A percentile compares a stretch with the other conserved stretches of the same genome.
Evolutionary conservation across 2,113 vertebrate genomes (phyloP).

Genomic region (Dinomys branickii): DNA sequence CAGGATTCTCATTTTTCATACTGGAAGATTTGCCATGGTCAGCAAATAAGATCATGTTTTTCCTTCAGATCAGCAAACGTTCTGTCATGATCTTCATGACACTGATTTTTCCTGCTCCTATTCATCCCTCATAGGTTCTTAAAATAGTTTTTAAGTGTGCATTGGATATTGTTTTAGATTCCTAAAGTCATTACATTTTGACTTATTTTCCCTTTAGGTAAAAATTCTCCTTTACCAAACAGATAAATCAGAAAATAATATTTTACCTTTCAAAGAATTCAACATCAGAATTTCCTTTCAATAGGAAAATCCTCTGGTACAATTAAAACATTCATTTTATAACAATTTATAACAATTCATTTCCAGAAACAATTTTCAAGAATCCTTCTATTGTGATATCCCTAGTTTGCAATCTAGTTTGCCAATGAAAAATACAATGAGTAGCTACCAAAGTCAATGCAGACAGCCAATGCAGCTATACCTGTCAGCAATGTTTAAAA

Average conservation of each 20-base stretch:
- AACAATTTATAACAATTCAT: conserved; percentile 25
- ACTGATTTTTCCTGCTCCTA: background rate
- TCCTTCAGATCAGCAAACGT: background rate
- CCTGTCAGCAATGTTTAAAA: background rate
- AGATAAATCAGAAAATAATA: conserved; percentile 60
- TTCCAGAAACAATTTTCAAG: conserved; percentile 48
- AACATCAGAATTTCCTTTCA: conserved; percentile 38
- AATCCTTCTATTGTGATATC: background rate
- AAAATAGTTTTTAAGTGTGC: background rate
- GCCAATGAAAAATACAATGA: background rate
- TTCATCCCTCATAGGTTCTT: background rate
- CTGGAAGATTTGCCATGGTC: background rate
- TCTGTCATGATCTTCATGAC: background rate
- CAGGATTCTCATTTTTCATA: background rate
- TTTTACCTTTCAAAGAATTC: conserved; percentile 52
- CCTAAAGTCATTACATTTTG: conserved; percentile 53
- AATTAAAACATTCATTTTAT: conserved; percentile 9
- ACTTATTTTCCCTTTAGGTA: conserved; percentile 50
- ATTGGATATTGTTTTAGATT: conserved; percentile 42
- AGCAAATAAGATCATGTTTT: background rate
- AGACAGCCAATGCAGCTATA: background rate
- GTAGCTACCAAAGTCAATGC: background rate
- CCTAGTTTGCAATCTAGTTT: background rate
- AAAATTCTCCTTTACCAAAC: conserved; percentile 48
- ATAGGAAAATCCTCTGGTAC: background rate